A percentile compares a stretch with the other conserved stretches of the same genome.
Evolutionary conservation across 2,888 invertebrate species (phyloP).

Genomic region (Acanthoscelides obtectus): DNA sequence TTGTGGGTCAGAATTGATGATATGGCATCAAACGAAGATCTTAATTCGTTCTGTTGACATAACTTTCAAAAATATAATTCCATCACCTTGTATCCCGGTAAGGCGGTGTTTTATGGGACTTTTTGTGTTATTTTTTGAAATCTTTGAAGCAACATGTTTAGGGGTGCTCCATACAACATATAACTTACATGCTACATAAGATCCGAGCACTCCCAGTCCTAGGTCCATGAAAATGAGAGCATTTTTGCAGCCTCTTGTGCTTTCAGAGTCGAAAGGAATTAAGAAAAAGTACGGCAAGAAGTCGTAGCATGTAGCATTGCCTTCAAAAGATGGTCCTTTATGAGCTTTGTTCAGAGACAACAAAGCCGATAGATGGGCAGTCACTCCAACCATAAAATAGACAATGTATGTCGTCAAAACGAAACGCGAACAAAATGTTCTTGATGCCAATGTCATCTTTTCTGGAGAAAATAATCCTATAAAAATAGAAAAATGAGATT

Average conservation of each 20-base stretch:
- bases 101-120: too few relatives aligned
- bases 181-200: slow-evolving; percentile 25
- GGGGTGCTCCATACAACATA: slow-evolving; percentile 3
- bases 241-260: slow-evolving; percentile 19
- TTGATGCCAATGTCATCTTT: not conserved
- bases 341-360: slow-evolving; percentile 16
- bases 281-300: slow-evolving; percentile 25
- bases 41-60: too few relatives aligned
- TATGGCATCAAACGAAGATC: too few relatives aligned
- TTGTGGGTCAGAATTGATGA: too few relatives aligned
- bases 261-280: slow-evolving; percentile 22
- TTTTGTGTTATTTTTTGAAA: too few relatives aligned
- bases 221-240: slow-evolving; percentile 25
- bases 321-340: slow-evolving; percentile 14
- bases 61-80: too few relatives aligned
- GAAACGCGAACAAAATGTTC: not conserved
- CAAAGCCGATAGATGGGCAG: slow-evolving; percentile 23
- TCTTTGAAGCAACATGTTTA: too few relatives aligned
- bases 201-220: slow-evolving; percentile 20
- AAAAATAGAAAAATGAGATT: not conserved
- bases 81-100: too few relatives aligned
- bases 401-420: slow-evolving; percentile 16
- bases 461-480: not conserved
- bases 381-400: slow-evolving; percentile 24
- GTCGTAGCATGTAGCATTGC: slow-evolving; percentile 23